These are phyloP conservation scores for Selene dorsalis DNA, from an alignment of 2,797 vertebrate genomes.

Conservation along the genomic window DNA sequence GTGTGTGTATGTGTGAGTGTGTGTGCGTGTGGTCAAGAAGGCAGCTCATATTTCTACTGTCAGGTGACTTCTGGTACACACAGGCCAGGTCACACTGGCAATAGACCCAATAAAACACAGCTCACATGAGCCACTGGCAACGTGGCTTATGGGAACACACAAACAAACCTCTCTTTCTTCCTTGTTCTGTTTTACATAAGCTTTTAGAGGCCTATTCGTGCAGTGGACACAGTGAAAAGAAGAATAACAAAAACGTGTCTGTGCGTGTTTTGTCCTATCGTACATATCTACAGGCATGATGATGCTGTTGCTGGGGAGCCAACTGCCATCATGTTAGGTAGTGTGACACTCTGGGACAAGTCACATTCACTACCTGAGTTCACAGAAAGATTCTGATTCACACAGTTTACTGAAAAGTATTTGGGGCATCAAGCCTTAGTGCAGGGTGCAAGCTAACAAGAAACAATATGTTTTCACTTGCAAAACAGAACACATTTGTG, in stretches of 20 bases:
- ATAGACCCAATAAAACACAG: slow-evolving; percentile 70
- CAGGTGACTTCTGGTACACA: slow-evolving; percentile 60
- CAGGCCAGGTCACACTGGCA: slow-evolving; percentile 62
- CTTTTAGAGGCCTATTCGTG: background rate
- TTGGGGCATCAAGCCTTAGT: background rate
- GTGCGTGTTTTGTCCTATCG: too few species aligned
- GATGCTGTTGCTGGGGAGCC: background rate
- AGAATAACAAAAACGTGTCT: background rate
- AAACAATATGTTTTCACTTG: background rate
- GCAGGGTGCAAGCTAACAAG: background rate
- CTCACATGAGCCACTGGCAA: slow-evolving; percentile 37
- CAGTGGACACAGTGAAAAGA: background rate
- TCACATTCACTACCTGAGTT: too few species aligned
- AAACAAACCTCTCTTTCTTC: background rate
- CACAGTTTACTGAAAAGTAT: background rate
- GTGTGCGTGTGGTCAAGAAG: slow-evolving; percentile 50
- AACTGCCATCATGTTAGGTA: too few species aligned
- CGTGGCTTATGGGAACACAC: slow-evolving; percentile 25
- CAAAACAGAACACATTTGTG: background rate
- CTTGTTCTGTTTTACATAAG: background rate
- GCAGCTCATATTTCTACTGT: slow-evolving; percentile 65
- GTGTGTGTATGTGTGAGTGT: slow-evolving; percentile 21
- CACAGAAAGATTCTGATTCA: background rate
- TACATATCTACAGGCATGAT: background rate
- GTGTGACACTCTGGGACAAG: background rate